These are phyloP conservation scores for Dendrolimus pini DNA, from an alignment of 2,888 invertebrate genomes.

Conservation along the genomic window DNA sequence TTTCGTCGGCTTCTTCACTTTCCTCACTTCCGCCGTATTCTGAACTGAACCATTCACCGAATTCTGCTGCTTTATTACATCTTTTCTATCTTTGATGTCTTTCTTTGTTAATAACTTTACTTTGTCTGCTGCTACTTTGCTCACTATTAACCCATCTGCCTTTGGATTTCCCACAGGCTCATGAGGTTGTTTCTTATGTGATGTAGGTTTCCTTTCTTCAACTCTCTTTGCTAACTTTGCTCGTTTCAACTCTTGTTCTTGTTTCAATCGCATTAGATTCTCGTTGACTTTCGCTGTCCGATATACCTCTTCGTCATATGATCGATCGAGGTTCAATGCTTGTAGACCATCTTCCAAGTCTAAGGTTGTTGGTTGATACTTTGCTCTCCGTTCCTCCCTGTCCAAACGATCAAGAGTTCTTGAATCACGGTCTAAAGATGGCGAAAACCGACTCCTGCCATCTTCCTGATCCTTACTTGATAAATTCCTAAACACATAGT, in stretches of 20 bases:
- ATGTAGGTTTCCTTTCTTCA: constrained; percentile 46
- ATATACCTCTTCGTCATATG: constrained; percentile 57
- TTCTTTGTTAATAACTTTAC: constrained; percentile 56
- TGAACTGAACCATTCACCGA: constrained; percentile 40
- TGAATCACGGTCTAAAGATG: constrained; percentile 63
- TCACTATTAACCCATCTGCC: constrained; percentile 48
- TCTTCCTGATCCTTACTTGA: constrained; percentile 85
- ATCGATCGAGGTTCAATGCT: constrained; percentile 66
- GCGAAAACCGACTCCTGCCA: constrained; percentile 80
- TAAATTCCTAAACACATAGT: constrained; percentile 86
- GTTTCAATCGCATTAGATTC: constrained; percentile 59
- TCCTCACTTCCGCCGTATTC: constrained; percentile 44
- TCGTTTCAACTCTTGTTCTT: constrained; percentile 55
- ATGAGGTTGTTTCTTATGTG: constrained; percentile 31
- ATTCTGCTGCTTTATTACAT: constrained; percentile 54
- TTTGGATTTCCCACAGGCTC: constrained; percentile 58
- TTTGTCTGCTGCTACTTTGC: constrained; percentile 59
- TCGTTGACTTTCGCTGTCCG: constrained; percentile 73
- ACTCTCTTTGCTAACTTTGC: constrained; percentile 44
- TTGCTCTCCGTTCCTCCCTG: constrained; percentile 56
- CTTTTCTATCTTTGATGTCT: constrained; percentile 59
- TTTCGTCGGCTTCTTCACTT: constrained; percentile 49
- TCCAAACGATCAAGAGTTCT: constrained; percentile 62
- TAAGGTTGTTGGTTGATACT: constrained; percentile 68
- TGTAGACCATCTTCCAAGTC: constrained; percentile 76